phyloP scores from a whole-genome alignment of 2,888 invertebrate genomes.

The Unio delphinus region DNA sequence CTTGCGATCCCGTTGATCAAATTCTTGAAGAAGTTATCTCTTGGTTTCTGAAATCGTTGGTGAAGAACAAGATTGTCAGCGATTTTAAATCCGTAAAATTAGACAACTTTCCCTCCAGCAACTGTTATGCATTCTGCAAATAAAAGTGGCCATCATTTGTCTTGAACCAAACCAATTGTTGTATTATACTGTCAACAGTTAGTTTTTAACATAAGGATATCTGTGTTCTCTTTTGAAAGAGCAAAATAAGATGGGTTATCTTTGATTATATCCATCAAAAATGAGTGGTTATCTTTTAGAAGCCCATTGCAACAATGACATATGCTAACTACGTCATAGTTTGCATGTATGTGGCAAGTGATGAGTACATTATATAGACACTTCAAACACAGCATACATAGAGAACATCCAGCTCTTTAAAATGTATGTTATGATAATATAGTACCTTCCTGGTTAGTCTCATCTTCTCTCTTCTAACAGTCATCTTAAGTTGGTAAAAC shows the following conservation, averaged over 20 bases:
- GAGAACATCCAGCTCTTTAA: conserved; percentile 13
- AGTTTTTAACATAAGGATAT: conserved; percentile 1
- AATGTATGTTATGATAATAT: conserved; percentile 5
- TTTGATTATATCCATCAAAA: conserved; percentile 3
- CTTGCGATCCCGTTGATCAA: neutral
- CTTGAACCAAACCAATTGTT: conserved; percentile 2
- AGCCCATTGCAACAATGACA: neutral
- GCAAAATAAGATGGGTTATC: conserved; percentile 2
- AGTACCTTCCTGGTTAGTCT: conserved; percentile 3
- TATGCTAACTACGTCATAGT: neutral
- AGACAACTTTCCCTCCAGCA: conserved; percentile 3
- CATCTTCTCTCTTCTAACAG: conserved; percentile 7
- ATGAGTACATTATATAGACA: conserved; percentile 11
- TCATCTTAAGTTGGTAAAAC: conserved; percentile 12
- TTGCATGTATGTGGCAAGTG: conserved; percentile 11
- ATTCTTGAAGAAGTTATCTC: neutral
- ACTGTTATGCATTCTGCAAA: conserved; percentile 8
- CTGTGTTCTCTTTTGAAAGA: conserved; percentile 3
- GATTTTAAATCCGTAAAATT: conserved; percentile 4
- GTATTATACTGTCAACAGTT: neutral
- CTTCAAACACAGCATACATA: conserved; percentile 12
- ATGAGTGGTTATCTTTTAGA: neutral
- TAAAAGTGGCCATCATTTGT: conserved; percentile 1
- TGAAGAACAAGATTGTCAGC: conserved; percentile 2
- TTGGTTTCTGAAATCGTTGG: conserved; percentile 4